phyloP scores from a whole-genome alignment of 2,888 invertebrate species.

The Ceramica pisi region DNA sequence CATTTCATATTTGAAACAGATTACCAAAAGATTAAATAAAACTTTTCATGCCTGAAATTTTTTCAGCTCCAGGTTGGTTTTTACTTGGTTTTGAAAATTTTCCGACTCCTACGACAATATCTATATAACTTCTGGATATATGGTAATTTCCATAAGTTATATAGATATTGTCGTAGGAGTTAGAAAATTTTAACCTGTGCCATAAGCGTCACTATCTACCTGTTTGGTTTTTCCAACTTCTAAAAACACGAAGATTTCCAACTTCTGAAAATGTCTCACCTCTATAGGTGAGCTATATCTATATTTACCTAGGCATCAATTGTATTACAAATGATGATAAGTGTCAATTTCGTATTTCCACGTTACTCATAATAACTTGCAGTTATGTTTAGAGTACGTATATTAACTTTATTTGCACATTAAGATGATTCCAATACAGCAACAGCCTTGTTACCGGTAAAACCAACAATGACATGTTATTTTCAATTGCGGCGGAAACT shows the following conservation, averaged over 20 bases:
- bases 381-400: constrained; percentile 8
- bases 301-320: neutral
- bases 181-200: too few species aligned
- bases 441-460: constrained; percentile 20
- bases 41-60: neutral
- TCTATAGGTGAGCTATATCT: too few species aligned
- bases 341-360: constrained; percentile 19
- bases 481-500: constrained; percentile 19
- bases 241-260: neutral
- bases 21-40: neutral
- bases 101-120: neutral
- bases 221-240: neutral
- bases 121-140: neutral
- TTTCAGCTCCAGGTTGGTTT: neutral
- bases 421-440: constrained; percentile 8
- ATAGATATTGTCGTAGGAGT: too few species aligned
- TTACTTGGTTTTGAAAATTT: neutral
- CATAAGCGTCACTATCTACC: neutral
- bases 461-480: constrained; percentile 38
- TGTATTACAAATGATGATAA: constrained; percentile 26
- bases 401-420: constrained; percentile 36
- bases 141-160: too few species aligned
- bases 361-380: constrained; percentile 11
- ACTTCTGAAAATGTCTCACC: neutral
- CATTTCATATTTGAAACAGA: too few species aligned